A percentile compares a stretch with the other conserved stretches of the same genome.
Evolutionary conservation across 2,888 invertebrate species (phyloP).

Genomic region (Pseudococcus jackbeardsleyi): DNA sequence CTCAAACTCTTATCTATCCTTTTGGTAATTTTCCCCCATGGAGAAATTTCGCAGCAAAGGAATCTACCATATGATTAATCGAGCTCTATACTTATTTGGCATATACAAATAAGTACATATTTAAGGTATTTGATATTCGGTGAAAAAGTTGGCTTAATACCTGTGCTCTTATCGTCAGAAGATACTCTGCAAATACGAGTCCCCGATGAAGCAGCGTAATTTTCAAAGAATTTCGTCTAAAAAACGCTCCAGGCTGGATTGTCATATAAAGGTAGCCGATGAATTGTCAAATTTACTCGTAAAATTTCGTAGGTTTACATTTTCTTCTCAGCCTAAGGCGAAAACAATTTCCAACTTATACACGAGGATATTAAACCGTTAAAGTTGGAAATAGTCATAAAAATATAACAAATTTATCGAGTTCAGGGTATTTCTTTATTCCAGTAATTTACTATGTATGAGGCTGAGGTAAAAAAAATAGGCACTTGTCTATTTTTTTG

Average conservation of each 20-base stretch:
- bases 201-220: not conserved
- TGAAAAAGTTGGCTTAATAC: not conserved
- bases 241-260: not conserved
- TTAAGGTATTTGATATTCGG: not conserved
- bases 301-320: conserved; percentile 11
- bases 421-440: not conserved
- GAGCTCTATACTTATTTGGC: not conserved
- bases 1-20: too few species aligned
- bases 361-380: not conserved
- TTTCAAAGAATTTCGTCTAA: not conserved
- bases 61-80: not conserved
- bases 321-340: not conserved
- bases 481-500: not conserved
- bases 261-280: conserved; percentile 8
- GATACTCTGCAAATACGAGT: not conserved
- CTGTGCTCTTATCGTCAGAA: not conserved
- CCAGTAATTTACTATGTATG: not conserved
- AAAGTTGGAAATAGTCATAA: conserved; percentile 12
- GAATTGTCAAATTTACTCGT: conserved; percentile 22
- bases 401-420: conserved; percentile 24
- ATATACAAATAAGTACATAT: not conserved
- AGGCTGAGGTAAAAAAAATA: not conserved
- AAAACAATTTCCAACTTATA: conserved; percentile 13
- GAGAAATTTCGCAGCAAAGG: too few species aligned
- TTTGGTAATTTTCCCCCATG: too few species aligned